Evolutionary conservation across 1,140 invertebrate genomes (phyloP), one percentile per base, ranked within the genome.

Genomic region (Hormaphis cornu): DNA sequence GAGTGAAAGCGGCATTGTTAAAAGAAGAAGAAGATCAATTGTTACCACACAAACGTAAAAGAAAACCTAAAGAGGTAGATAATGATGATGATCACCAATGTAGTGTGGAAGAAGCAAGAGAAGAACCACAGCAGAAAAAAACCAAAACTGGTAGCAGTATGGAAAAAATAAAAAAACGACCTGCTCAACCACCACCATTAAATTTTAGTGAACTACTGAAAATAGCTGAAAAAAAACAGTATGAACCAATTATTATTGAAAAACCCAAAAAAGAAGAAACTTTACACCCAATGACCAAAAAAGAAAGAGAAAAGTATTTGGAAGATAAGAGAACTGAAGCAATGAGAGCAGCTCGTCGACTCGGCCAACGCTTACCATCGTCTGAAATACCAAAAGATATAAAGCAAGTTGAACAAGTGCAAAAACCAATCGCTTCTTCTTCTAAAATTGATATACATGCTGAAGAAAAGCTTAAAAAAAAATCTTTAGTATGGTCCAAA

Each of bases 191-290:
- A 33, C 88, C 89, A 1, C 84, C 85, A 16, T 82, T 90, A 76
- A 85, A 89, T 77, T 92, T 89, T 74, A 78, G 82, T 72, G 82
- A 87, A 50, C 74, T 93, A 20, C 74, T 93, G 0, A 88, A 90
- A 77, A 77, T 94, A 16, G 91, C 90, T 8, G 87, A 89, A 72
- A 83, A 90, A 75, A 93, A 93, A 76, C 89, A 91, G 73, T 82
- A 84, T 77, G 88, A 91, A 77, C 89, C 90, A 1, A 78, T 91
- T 35, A 76, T 85, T 14, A 75, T 82, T 37, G 83, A 86, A 74
- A 80, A 82, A 50, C 85, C 85, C 76, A 76, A 77, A 22, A 80
- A 81, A 73, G 77, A 85, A 50, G 77, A 85, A 52, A 78, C 83
- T 0, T 87, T 88, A 73, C 80, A 87, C 56, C 77, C 85, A 8